These are phyloP conservation scores for Sepiola atlantica DNA, from an alignment of 2,888 invertebrate genomes.

Conservation along the genomic window DNA sequence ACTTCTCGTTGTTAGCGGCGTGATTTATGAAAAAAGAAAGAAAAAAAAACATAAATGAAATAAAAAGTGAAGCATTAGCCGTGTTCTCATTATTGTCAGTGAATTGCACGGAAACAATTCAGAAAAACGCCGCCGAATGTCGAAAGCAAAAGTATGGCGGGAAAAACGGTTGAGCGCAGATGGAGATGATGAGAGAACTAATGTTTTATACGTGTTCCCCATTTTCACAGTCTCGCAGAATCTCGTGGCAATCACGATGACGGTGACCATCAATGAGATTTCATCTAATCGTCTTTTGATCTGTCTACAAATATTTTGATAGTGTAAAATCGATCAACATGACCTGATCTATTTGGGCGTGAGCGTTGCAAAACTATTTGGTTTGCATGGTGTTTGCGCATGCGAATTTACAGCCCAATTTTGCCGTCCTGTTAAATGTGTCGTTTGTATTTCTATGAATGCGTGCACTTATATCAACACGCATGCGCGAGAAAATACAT, in stretches of 20 bases:
- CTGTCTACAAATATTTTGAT: background rate
- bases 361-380: background rate
- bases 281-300: background rate
- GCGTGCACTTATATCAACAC: background rate
- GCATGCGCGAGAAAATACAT: background rate
- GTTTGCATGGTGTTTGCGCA: background rate
- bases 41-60: no score
- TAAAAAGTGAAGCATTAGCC: background rate
- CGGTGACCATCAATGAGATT: background rate
- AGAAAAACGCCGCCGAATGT: background rate
- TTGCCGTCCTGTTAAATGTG: background rate
- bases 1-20: background rate
- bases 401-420: background rate
- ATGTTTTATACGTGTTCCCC: background rate
- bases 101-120: background rate
- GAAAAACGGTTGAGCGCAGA: background rate
- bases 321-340: background rate
- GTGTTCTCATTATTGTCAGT: background rate
- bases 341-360: background rate
- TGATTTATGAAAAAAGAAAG: background rate
- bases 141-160: background rate
- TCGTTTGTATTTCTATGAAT: background rate
- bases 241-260: background rate
- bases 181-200: background rate
- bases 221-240: no score